Evolutionary conservation across 1,140 invertebrate species (phyloP).

Genomic region (Solenopsis invicta): DNA sequence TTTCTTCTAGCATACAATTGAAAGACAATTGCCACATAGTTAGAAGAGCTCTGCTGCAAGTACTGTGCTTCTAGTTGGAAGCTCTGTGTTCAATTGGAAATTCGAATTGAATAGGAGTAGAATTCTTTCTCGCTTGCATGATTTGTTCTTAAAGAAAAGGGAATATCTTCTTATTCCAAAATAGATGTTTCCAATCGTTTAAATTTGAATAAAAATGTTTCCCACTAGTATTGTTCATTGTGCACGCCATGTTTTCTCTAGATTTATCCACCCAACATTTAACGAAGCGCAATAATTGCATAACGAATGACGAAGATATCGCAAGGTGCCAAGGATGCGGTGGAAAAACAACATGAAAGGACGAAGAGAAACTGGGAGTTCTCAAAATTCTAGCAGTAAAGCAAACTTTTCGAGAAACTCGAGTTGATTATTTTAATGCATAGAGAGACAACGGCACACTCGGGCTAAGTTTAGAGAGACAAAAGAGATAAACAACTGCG

Average conservation of each 20-base stretch:
- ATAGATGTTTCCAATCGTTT: not conserved
- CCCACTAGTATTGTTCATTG: not conserved
- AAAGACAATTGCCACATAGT: constrained; percentile 73
- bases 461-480: constrained; percentile 6
- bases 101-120: constrained; percentile 52
- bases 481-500: constrained; percentile 61
- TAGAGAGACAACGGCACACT: constrained; percentile 30
- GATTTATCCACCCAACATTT: not conserved
- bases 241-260: not conserved
- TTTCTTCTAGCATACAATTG: constrained; percentile 60
- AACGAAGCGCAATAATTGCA: constrained; percentile 35
- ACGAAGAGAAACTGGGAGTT: not conserved
- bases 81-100: constrained; percentile 63
- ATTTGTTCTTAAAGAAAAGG: not conserved
- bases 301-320: not conserved
- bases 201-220: not conserved
- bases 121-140: not conserved
- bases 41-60: constrained; percentile 65
- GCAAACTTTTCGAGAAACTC: constrained; percentile 60
- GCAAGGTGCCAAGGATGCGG: constrained; percentile 12
- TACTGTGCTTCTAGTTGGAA: constrained; percentile 20
- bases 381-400: constrained; percentile 16
- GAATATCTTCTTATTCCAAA: constrained; percentile 10
- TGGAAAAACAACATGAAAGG: not conserved
- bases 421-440: constrained; percentile 76